Percentiles rank a stretch among this genome's conserved stretches.
These are phyloP conservation scores for Rana temporaria DNA, from an alignment of 2,113 vertebrate genomes.

Conservation along the genomic window DNA sequence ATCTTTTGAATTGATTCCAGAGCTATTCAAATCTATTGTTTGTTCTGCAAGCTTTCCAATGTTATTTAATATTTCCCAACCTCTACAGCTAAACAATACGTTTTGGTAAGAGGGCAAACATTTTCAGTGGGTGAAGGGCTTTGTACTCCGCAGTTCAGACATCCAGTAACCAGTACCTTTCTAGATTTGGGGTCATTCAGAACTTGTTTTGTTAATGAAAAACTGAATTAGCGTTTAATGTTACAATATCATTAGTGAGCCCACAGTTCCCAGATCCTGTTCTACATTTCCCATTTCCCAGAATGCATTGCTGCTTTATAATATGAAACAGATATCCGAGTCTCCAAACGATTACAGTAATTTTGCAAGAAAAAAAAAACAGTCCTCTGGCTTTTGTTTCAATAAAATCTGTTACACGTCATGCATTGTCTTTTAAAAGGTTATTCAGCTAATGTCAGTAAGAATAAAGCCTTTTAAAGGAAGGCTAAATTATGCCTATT, in stretches of 20 bases:
- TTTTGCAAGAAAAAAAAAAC: conserved; percentile 7
- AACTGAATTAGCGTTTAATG: not conserved
- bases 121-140: conserved; percentile 30
- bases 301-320: conserved; percentile 28
- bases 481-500: not conserved
- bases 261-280: conserved; percentile 12
- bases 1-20: conserved; percentile 50
- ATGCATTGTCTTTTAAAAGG: conserved; percentile 5
- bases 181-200: conserved; percentile 30
- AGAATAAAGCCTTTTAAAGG: conserved; percentile 14
- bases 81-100: conserved; percentile 47
- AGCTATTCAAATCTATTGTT: conserved; percentile 45
- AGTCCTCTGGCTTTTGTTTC: conserved; percentile 27
- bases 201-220: conserved; percentile 9
- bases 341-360: conserved; percentile 39
- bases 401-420: conserved; percentile 16
- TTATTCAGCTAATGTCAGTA: conserved; percentile 6
- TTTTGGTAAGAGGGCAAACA: conserved; percentile 42
- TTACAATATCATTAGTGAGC: conserved; percentile 19
- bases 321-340: conserved; percentile 49
- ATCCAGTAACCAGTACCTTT: conserved; percentile 20
- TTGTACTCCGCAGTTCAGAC: conserved; percentile 19
- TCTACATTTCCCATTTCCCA: conserved; percentile 45
- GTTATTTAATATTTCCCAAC: conserved; percentile 56
- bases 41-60: conserved; percentile 46